Conservation (phyloP, 2,113 vertebrate species). For the Scortum barcoo region DNA sequence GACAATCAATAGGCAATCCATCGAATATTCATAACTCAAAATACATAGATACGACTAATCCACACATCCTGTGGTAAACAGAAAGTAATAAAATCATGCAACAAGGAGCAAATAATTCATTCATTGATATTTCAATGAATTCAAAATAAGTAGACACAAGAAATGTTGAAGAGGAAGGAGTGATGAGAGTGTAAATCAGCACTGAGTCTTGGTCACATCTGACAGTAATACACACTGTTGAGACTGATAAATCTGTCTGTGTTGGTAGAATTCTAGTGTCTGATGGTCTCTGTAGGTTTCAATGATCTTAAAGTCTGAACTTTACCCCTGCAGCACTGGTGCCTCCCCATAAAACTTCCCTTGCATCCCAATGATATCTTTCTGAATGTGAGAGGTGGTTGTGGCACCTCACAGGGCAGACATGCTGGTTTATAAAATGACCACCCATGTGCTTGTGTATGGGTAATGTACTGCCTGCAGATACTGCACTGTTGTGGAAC, state of each 20-base stretch:
- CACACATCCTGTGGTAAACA: neutral
- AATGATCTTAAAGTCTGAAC: slow-evolving; percentile 1
- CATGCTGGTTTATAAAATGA: neutral
- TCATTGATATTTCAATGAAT: too few relatives aligned
- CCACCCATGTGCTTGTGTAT: neutral
- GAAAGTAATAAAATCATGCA: neutral
- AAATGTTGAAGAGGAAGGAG: neutral
- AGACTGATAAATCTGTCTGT: neutral
- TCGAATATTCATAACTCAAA: neutral
- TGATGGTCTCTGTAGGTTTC: neutral
- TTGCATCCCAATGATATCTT: neutral
- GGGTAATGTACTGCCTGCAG: slow-evolving; percentile 2
- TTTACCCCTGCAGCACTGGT: neutral
- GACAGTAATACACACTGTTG: neutral
- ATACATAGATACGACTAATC: neutral
- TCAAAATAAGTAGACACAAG: neutral
- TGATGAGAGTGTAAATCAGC: neutral
- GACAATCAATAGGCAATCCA: neutral
- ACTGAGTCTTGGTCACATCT: neutral
- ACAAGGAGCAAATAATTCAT: neutral
- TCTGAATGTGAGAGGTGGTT: neutral
- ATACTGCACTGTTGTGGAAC: slow-evolving; percentile 6
- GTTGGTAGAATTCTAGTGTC: neutral
- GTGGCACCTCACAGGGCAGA: too few relatives aligned
- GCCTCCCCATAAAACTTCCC: neutral